Evolutionary conservation across 1,140 invertebrate species (phyloP).

Genomic region (Papilio aristodemus): DNA sequence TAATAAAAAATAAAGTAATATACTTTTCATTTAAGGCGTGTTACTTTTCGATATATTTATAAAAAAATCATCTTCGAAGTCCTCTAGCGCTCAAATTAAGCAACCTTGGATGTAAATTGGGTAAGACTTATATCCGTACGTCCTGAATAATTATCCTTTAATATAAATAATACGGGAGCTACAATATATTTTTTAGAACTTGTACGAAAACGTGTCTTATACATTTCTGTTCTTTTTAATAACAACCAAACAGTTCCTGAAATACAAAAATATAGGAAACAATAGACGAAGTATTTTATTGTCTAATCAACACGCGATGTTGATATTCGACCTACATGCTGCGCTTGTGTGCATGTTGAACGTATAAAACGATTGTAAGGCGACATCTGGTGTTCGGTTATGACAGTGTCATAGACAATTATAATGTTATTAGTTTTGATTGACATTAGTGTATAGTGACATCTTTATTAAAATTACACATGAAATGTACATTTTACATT

Average conservation of each 20-base stretch:
- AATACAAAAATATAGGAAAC: slow-evolving; percentile 13
- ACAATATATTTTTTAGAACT: background rate
- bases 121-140: too few species aligned
- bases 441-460: background rate
- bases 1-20: too few species aligned
- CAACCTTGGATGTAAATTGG: too few species aligned
- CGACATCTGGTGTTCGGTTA: background rate
- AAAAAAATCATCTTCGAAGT: too few species aligned
- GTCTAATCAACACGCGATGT: slow-evolving; percentile 25
- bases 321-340: slow-evolving; percentile 22
- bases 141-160: too few species aligned
- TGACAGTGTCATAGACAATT: slow-evolving; percentile 3
- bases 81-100: too few species aligned
- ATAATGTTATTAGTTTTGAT: background rate
- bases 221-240: slow-evolving; percentile 4
- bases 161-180: too few species aligned
- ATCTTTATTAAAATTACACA: background rate
- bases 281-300: slow-evolving; percentile 20
- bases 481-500: background rate
- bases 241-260: slow-evolving; percentile 14
- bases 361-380: background rate
- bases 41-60: too few species aligned
- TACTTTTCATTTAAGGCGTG: too few species aligned
- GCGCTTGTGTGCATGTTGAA: background rate
- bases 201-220: background rate